phyloP scores from a whole-genome alignment of 2,113 vertebrate species.

The Hylia prasina region DNA sequence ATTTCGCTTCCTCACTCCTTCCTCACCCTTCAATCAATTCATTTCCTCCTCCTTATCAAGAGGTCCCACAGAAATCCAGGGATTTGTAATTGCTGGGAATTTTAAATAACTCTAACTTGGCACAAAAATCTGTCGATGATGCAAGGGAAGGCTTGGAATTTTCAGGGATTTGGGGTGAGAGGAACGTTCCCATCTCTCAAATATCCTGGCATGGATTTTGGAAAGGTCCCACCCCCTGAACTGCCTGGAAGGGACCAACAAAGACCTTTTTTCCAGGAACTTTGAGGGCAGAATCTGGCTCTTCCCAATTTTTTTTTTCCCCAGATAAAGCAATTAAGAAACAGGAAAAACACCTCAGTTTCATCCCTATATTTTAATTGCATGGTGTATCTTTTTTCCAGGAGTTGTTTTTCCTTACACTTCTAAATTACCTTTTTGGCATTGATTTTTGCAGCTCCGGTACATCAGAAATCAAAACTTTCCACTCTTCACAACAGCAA shows the following conservation, averaged over 20 bases:
- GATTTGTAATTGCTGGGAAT: not conserved
- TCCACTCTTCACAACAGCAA: not conserved
- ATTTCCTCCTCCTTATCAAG: not conserved
- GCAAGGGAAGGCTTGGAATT: not conserved
- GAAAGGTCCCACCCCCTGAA: not conserved
- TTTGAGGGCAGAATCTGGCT: not conserved
- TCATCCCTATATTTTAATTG: not conserved
- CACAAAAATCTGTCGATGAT: too few relatives aligned
- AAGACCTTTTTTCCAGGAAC: not conserved
- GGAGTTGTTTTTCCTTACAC: not conserved
- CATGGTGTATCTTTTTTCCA: not conserved
- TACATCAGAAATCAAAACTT: not conserved
- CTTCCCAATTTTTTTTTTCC: not conserved
- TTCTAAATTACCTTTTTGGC: not conserved
- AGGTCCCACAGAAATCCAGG: not conserved
- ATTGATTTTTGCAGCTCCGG: not conserved
- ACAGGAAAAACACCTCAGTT: not conserved
- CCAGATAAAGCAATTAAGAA: not conserved
- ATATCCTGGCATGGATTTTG: not conserved
- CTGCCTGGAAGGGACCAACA: not conserved
- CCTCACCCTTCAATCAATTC: not conserved
- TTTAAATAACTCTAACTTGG: not conserved
- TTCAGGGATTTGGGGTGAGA: not conserved
- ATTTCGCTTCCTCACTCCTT: not conserved
- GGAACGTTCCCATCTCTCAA: rapidly evolving